Evolutionary conservation across 2,888 invertebrate species (phyloP).

Genomic region (Lobophora halterata): DNA sequence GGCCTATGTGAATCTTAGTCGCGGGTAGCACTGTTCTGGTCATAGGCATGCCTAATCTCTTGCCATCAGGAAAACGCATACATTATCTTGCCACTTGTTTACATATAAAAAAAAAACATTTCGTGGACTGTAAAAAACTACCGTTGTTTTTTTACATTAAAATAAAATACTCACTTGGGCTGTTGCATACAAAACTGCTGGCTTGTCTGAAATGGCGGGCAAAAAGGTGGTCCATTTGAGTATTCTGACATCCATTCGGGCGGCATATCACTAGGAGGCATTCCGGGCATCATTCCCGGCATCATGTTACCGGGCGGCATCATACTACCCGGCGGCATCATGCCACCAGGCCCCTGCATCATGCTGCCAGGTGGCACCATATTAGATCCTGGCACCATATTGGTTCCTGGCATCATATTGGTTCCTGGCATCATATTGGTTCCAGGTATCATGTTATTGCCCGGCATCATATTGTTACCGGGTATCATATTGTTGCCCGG

Average conservation of each 20-base stretch:
- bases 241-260: conserved; percentile 60
- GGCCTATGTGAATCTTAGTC: no score
- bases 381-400: not conserved
- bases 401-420: not conserved
- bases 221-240: conserved; percentile 47
- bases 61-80: no score
- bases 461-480: conserved; percentile 1
- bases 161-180: conserved; percentile 72
- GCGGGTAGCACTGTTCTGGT: no score
- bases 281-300: conserved; percentile 40
- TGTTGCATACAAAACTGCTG: conserved; percentile 67
- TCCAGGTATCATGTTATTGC: conserved; percentile 3
- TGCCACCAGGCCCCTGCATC: conserved; percentile 15
- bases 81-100: no score
- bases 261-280: conserved; percentile 32
- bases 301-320: conserved; percentile 25
- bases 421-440: conserved; percentile 1
- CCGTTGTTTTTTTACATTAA: no score
- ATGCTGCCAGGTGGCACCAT: conserved; percentile 16
- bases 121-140: no score
- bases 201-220: conserved; percentile 56
- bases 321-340: conserved; percentile 22
- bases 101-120: no score
- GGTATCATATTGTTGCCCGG: conserved; percentile 18
- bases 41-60: no score